Conservation (phyloP, 2,113 vertebrate species). For the Vireo altiloquus region DNA sequence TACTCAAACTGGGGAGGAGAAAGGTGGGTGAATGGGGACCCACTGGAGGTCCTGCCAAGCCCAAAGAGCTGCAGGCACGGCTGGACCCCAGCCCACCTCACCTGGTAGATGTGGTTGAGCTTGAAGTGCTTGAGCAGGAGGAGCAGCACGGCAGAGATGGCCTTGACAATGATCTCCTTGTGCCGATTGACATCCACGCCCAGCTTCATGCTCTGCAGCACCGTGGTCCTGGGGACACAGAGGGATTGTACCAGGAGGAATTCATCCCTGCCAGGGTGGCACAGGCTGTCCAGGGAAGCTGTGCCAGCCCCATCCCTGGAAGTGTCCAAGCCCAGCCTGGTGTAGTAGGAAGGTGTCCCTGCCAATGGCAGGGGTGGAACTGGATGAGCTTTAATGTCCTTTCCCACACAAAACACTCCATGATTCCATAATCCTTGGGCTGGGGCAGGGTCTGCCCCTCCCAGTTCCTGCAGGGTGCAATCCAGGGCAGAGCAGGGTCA, state of each 20-base stretch:
- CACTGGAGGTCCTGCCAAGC: neutral
- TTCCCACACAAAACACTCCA: neutral
- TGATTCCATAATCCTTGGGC: neutral
- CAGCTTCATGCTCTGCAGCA: slow-evolving; percentile 98
- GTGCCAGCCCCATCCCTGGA: neutral
- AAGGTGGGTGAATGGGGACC: neutral
- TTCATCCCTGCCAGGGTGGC: neutral
- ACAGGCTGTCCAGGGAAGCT: neutral
- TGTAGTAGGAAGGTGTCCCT: neutral
- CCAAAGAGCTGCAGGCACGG: rapidly evolving
- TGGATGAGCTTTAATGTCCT: neutral
- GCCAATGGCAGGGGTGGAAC: neutral
- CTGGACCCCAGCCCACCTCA: neutral
- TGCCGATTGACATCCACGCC: slow-evolving; percentile 96
- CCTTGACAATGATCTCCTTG: slow-evolving; percentile 98
- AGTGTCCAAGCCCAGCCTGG: neutral
- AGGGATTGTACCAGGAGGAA: neutral
- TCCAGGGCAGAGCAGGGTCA: neutral
- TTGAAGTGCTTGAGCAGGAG: slow-evolving; percentile 97
- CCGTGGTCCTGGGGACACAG: slow-evolving; percentile 83
- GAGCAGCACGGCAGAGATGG: slow-evolving; percentile 93
- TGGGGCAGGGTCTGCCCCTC: neutral
- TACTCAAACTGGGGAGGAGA: slow-evolving; percentile 88
- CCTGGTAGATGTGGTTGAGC: slow-evolving; percentile 96
- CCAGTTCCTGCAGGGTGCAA: neutral